A percentile compares a stretch with the other conserved stretches of the same genome.
phyloP scores from a whole-genome alignment of 2,888 invertebrate genomes.

The Chalcis sispes region DNA sequence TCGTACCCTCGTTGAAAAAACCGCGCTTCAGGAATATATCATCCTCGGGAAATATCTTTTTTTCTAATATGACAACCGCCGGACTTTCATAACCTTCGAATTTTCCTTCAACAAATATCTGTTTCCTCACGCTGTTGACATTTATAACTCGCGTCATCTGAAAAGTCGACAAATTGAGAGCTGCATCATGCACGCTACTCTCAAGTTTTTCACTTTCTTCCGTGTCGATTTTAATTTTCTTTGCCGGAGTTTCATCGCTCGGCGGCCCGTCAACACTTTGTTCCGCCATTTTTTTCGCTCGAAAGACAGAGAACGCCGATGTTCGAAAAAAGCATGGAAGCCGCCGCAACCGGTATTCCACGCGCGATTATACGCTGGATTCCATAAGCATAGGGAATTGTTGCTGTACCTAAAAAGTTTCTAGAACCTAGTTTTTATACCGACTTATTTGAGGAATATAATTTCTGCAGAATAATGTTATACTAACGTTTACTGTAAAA shows the following conservation, averaged over 20 bases:
- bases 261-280: conserved; percentile 38
- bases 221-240: conserved; percentile 30
- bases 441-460: too few species aligned
- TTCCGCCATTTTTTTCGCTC: conserved; percentile 49
- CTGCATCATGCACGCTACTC: conserved; percentile 66
- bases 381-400: too few species aligned
- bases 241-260: conserved; percentile 21
- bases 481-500: too few species aligned
- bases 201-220: conserved; percentile 8
- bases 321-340: too few species aligned
- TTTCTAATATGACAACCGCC: conserved; percentile 88
- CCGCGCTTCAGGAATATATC: conserved; percentile 77
- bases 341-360: too few species aligned
- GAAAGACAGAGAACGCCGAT: background rate
- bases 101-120: conserved; percentile 83
- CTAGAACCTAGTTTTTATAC: too few species aligned
- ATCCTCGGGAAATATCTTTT: conserved; percentile 86
- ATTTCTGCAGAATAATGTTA: too few species aligned
- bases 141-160: conserved; percentile 82
- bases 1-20: conserved; percentile 81
- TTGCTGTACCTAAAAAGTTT: too few species aligned
- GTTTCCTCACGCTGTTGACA: conserved; percentile 85
- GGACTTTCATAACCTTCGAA: conserved; percentile 80
- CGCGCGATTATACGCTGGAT: too few species aligned
- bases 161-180: conserved; percentile 82